Evolutionary conservation across 2,797 vertebrate species (phyloP).

Genomic region (Phrynocephalus guinanensis): DNA sequence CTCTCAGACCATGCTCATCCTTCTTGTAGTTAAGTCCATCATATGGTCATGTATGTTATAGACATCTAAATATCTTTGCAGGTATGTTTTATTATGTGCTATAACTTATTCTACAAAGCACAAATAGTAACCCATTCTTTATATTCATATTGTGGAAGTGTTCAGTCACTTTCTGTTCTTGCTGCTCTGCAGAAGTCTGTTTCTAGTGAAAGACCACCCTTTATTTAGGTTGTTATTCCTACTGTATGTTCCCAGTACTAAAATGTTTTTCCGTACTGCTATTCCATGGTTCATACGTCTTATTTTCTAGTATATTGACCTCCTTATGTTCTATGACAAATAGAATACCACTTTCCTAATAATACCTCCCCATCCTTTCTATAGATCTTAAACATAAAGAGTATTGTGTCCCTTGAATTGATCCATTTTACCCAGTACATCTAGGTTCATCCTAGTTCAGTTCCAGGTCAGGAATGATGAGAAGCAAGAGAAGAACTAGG

Average conservation of each 20-base stretch:
- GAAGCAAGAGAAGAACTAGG: background rate
- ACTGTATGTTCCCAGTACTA: background rate
- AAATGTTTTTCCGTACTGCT: background rate
- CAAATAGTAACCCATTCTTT: too few relatives aligned
- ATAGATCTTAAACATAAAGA: background rate
- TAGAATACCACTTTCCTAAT: background rate
- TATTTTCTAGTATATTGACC: background rate
- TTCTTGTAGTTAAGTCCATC: background rate
- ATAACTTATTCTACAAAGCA: too few relatives aligned
- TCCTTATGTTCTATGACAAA: background rate
- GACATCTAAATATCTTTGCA: background rate
- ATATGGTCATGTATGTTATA: background rate
- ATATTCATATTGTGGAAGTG: too few relatives aligned
- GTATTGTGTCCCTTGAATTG: background rate
- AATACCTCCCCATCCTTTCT: background rate
- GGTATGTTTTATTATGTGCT: too few relatives aligned
- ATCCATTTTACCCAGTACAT: background rate
- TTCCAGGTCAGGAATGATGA: background rate
- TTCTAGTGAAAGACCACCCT: background rate
- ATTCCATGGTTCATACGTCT: background rate
- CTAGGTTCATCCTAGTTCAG: background rate
- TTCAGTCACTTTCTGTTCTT: background rate
- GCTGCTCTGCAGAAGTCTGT: background rate
- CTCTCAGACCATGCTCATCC: background rate
- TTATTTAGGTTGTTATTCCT: background rate